Base-by-base conservation (phyloP, 2,113 vertebrate genomes). In the Mohoua ochrocephala region DNA sequence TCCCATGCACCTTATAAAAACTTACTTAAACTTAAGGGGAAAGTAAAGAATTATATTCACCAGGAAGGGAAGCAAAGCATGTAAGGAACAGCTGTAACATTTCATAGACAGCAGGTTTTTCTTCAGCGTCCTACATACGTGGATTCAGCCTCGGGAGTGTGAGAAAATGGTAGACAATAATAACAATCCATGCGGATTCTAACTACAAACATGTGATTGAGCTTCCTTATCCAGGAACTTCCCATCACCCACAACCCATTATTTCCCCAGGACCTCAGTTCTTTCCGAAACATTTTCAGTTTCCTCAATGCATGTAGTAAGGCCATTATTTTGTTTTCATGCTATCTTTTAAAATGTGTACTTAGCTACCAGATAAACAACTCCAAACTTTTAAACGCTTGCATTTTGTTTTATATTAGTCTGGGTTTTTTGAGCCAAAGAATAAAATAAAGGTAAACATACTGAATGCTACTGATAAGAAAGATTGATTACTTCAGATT, bases 401-500 rank as follows among this genome's bases (percentile, higher is more conserved):
- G 39, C 15, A 84, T 92, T 96, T 95, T 83, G 52, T 59, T 94
- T 93, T 74, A 42, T 95, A 96, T 97, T 97, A 97, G 95, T 90
- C 91, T 93, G 95, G 80, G 52, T 96, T 90, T 93, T 84, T 91
- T 89, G 79, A 97, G 73, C 60, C 80, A 97, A 93, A 96, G 93
- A 90, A 95, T 84, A 96, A 97, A 97, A 77, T 78, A 88, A 91
- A 96, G 92, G 96, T 92, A 97, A 97, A 97, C 95, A 94, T 88
- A 87, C 95, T 96, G 97, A 97, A 96, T 88, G 86, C 69, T 97
- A 97, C 75, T 97, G 98, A 98, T 98, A 98, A 97, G 97, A 96
- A 97, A 98, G 97, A 98, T 94, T 96, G 97, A 98, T 98, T 96
- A 96, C 95, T 98, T 98, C 97, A 97, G 96, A 97, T 97, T 96